Base-by-base conservation (phyloP, 1,140 invertebrate species). In the Drosophila littoralis region DNA sequence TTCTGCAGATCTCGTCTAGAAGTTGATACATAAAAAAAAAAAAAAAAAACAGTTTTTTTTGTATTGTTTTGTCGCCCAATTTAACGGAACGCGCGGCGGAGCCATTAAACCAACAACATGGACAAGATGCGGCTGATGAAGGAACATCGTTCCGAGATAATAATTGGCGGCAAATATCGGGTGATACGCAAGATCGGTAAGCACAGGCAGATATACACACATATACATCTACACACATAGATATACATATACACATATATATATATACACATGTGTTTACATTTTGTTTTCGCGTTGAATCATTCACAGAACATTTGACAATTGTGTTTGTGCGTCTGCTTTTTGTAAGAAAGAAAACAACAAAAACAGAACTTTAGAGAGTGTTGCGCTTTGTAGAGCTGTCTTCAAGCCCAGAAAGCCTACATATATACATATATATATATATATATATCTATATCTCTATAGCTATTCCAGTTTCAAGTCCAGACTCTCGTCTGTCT, bases 131-230 rank as follows among this genome's bases (percentile, higher is more conserved):
- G 89, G 64, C 72, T 84, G 63, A 72, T 92, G 74, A 92, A 92
- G 75, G 91, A 92, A 64, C 79, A 60, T 65, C 81, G 90, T 55
- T 77, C 93, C 81, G 96, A 97, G 91, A 95, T 97, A 93, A 94
- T 97, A 90, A 96, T 98, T 85, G 97, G 96, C 84, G 95, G 95
- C 82, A 98, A 98, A 93, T 99, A 99, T 93, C 96, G 98, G 92
- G 95, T 99, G 81, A 96, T 99, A 85, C 94, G 98, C 80, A 99
- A 99, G 95, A 99, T 99, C 91, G 99, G 94, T 92, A 77, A 81
- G 81, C 77, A 0, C 0, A 17, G 6, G 2, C 10, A n/a, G 7
- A 46, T 46, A 17, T 46, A 0, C 5, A 46, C 12, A 12, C 5
- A 42, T 45, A 17, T 17, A 8, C 15, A 17, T 17, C 1, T 2